phyloP scores from a whole-genome alignment of 2,888 invertebrate species.

The Melinopterus prodromus region DNA sequence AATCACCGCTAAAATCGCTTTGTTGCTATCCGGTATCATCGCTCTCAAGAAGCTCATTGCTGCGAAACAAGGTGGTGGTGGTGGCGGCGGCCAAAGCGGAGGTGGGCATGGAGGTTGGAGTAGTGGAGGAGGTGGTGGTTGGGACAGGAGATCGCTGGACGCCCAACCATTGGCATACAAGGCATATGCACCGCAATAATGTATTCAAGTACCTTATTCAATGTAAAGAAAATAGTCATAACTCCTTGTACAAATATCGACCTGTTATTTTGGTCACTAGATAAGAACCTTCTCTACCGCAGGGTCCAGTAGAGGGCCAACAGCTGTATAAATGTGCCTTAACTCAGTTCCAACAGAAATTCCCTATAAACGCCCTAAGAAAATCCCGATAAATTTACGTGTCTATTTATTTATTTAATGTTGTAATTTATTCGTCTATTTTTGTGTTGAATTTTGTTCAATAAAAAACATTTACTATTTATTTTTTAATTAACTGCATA shows the following conservation, averaged over 20 bases:
- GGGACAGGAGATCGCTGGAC: slow-evolving; percentile 75
- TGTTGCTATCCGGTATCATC: slow-evolving; percentile 82
- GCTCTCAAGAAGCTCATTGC: slow-evolving; percentile 82
- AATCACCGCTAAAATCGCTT: slow-evolving; percentile 80
- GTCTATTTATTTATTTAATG: neutral
- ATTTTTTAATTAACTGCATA: too few species aligned
- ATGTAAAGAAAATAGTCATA: slow-evolving; percentile 21
- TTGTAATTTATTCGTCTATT: slow-evolving; percentile 16
- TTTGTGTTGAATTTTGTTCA: slow-evolving; percentile 9
- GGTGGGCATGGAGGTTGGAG: slow-evolving; percentile 64
- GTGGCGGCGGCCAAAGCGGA: slow-evolving; percentile 53
- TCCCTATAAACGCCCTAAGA: neutral
- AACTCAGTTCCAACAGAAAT: neutral
- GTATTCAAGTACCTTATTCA: neutral
- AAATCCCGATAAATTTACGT: neutral
- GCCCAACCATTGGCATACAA: slow-evolving; percentile 78
- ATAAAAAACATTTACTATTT: neutral
- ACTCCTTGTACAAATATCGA: slow-evolving; percentile 39
- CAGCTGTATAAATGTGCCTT: slow-evolving; percentile 25
- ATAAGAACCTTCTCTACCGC: slow-evolving; percentile 6
- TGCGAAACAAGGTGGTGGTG: slow-evolving; percentile 69
- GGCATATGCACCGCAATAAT: slow-evolving; percentile 63
- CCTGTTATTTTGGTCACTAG: slow-evolving; percentile 46
- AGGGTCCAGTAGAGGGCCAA: neutral
- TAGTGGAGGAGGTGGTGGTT: slow-evolving; percentile 65